Evolutionary conservation across 2,797 vertebrate species (phyloP).

Genomic region (Aldrovandia affinis): DNA sequence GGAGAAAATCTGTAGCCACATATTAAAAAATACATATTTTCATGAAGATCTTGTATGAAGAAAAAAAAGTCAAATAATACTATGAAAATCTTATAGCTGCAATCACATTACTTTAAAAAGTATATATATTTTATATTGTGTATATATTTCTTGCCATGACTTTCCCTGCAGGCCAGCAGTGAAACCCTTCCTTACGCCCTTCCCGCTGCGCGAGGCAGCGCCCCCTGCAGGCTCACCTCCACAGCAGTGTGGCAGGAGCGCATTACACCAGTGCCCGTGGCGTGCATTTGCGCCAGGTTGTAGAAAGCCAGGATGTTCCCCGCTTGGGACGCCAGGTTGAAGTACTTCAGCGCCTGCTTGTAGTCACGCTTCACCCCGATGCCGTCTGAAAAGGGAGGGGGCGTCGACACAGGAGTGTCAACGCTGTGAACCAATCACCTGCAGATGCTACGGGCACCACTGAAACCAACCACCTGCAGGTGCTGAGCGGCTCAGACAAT

Average conservation of each 20-base stretch:
- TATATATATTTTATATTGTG: no score
- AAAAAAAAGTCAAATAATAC: no score
- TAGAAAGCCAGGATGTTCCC: conserved; percentile 97
- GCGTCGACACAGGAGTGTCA: not conserved
- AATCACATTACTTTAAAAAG: no score
- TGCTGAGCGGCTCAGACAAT: not conserved
- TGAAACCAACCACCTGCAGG: not conserved
- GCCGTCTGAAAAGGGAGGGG: conserved; percentile 78
- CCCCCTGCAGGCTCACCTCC: conserved; percentile 77
- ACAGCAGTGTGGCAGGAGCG: conserved; percentile 96
- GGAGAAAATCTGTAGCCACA: no score
- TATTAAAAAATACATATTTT: no score
- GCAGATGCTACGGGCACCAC: not conserved
- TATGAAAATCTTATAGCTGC: no score
- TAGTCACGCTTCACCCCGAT: conserved; percentile 97
- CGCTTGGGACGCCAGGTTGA: conserved; percentile 95
- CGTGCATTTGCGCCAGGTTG: conserved; percentile 98
- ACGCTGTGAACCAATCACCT: not conserved
- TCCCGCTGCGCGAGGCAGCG: not conserved
- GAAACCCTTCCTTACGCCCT: not conserved
- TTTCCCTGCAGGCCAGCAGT: not conserved
- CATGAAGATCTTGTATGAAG: no score
- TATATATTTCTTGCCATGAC: no score
- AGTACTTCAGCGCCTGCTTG: conserved; percentile 97
- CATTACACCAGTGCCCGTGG: conserved; percentile 95